Evolutionary conservation across 2,113 vertebrate species (phyloP).

Genomic region (Odocoileus virginianus): DNA sequence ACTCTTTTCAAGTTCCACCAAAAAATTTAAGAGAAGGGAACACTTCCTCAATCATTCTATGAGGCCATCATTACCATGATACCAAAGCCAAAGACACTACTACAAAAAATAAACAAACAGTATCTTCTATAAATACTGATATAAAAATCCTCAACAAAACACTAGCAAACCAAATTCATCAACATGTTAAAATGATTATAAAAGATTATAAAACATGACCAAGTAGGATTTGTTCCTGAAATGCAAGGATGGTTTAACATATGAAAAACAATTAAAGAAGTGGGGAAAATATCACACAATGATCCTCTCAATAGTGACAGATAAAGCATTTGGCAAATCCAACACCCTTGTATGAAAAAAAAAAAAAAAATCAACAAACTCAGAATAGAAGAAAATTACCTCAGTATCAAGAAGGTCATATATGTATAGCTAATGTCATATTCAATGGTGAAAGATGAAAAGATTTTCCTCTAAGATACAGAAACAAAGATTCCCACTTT

Average conservation of each 20-base stretch:
- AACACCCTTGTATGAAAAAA: not conserved
- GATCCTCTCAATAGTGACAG: not conserved
- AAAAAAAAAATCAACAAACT: not conserved
- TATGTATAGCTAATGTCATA: not conserved
- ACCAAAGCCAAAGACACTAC: not conserved
- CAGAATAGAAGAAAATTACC: not conserved
- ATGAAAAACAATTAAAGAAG: not conserved
- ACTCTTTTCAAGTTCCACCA: not conserved
- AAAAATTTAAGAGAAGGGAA: not conserved
- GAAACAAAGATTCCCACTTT: not conserved
- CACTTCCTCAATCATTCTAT: not conserved
- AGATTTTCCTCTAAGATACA: not conserved
- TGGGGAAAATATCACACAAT: not conserved
- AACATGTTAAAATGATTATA: not conserved
- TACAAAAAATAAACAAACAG: not conserved
- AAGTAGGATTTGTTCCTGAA: not conserved
- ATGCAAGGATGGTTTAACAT: not conserved
- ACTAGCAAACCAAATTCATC: not conserved
- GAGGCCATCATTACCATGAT: not conserved
- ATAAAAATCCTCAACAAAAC: not conserved
- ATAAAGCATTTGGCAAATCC: not conserved
- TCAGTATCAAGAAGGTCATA: not conserved
- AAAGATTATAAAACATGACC: not conserved
- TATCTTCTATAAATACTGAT: not conserved
- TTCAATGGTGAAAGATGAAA: not conserved